Conservation (phyloP, 2,113 vertebrate species). For the Phylloscopus whistleri region DNA sequence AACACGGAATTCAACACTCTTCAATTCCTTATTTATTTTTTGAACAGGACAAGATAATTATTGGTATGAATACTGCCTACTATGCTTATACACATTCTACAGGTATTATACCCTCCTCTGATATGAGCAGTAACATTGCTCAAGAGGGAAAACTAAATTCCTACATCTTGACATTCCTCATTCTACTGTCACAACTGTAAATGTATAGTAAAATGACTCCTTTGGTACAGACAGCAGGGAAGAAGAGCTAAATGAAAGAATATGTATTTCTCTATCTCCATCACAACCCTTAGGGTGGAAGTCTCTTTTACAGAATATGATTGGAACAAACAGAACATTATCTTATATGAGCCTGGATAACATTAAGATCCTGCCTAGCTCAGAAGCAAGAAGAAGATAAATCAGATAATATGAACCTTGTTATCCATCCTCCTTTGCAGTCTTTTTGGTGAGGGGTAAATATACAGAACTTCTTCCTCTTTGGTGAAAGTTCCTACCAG, state of each 20-base stretch:
- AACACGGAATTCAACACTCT: not conserved
- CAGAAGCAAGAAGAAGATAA: not conserved
- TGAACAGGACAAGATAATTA: conserved; percentile 21
- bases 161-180: not conserved
- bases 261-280: not conserved
- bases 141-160: not conserved
- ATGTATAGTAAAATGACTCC: not conserved
- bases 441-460: not conserved
- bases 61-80: not conserved
- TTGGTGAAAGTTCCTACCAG: not conserved
- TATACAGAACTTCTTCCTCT: not conserved
- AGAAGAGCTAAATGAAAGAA: not conserved
- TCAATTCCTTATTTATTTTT: conserved; percentile 10
- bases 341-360: not conserved
- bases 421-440: not conserved
- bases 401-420: not conserved
- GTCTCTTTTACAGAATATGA: not conserved
- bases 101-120: not conserved
- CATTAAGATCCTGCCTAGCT: not conserved
- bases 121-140: not conserved
- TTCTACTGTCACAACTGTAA: not conserved
- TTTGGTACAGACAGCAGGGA: not conserved
- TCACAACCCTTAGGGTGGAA: not conserved
- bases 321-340: not conserved
- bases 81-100: not conserved